These are phyloP conservation scores for Aphelocoma californica DNA, from an alignment of 2,797 vertebrate species.

Conservation along the genomic window DNA sequence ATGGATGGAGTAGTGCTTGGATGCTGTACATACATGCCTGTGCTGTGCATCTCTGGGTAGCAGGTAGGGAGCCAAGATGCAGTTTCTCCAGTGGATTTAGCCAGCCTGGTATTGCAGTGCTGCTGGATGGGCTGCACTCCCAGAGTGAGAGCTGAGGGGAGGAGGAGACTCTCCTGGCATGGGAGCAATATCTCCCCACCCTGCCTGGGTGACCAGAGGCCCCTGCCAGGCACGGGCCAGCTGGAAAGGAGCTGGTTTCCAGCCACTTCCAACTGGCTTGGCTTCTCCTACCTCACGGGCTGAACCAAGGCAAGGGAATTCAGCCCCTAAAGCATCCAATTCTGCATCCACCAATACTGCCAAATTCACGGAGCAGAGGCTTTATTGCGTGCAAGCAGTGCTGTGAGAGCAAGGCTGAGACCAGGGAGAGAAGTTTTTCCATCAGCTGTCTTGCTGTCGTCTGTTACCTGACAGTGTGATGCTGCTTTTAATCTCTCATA, in stretches of 20 bases:
- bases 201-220: background rate
- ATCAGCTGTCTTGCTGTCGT: background rate
- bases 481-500: background rate
- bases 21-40: background rate
- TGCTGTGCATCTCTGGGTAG: rapidly evolving
- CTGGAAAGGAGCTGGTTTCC: background rate
- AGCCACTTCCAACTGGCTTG: background rate
- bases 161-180: background rate
- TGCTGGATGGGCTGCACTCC: background rate
- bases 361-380: background rate
- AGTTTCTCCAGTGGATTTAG: background rate
- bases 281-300: background rate
- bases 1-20: background rate
- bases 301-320: background rate
- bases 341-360: rapidly evolving
- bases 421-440: background rate
- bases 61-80: background rate
- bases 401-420: background rate
- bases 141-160: rapidly evolving
- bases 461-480: rapidly evolving
- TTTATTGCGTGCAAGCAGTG: background rate
- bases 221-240: rapidly evolving
- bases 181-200: background rate
- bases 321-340: background rate
- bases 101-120: background rate